Evolutionary conservation across 2,888 invertebrate genomes (phyloP), one percentile per base, ranked within the genome.

Genomic region (Panopea generosa): DNA sequence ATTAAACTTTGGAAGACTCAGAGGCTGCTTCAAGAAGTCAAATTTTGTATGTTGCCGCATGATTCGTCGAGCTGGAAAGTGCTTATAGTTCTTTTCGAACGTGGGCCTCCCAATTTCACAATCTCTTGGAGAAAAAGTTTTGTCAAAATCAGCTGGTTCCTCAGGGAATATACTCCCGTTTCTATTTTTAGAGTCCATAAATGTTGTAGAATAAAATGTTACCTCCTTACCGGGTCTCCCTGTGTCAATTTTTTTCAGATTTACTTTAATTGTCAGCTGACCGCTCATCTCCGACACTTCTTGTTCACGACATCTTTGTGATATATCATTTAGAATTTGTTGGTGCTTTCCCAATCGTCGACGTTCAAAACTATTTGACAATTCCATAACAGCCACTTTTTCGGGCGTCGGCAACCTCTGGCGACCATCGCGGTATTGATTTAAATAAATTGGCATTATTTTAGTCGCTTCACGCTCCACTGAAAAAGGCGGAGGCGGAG

Each of bases 321-420:
- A 82, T 56, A 90, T 89, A 59, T 90, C 90, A 0, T 82, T 74
- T n/a, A 90, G 72, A 57, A 89, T 86, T 47, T 86, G 86, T 63
- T 89, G 90, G 47, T 89, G 89, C 63, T 88, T 89, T 0, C 90
- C 89, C 26, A 90, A 78, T 1, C 87, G 78, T 6, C 88, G 71
- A 40, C 88, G 86, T 61, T 87, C 85, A 60, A 86, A 87, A 68
- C 89, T 88, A 11, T 76, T 75, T 0, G 89, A 86, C 6, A 90
- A 78, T 22, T 86, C 84, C 86, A 89, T 84, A 18, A 90, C 87
- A 22, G 88, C 89, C 24, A 85, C 82, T 65, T 87, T 88, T 61
- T 90, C 87, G 3, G 90, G 89, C 3, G 89, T 88, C 7, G 87
- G 85, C 16, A 89, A 67, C 9, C 88, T 70, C 6, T 83, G 78